Conservation (phyloP, 2,888 invertebrate genomes). For the Oxyteleia sp. region DNA sequence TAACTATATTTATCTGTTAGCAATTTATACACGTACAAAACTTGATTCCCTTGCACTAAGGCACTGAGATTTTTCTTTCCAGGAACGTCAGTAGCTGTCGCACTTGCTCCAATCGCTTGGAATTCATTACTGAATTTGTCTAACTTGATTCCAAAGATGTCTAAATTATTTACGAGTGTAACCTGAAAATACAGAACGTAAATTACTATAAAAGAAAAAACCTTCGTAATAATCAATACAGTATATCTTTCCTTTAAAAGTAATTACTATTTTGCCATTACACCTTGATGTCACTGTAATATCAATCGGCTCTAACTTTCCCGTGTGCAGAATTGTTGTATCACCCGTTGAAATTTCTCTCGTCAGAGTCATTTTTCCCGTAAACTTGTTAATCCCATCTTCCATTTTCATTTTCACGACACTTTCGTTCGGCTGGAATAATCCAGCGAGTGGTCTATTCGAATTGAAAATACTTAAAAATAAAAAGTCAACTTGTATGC, state of each 20-base stretch:
- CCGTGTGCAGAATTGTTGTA: slow-evolving; percentile 89
- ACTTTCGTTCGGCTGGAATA: slow-evolving; percentile 87
- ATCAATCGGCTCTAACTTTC: slow-evolving; percentile 92
- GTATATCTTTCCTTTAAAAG: neutral
- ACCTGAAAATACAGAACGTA: slow-evolving; percentile 4
- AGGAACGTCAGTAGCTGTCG: slow-evolving; percentile 92
- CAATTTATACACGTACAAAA: slow-evolving; percentile 89
- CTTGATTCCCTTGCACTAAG: slow-evolving; percentile 97
- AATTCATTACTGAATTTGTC: slow-evolving; percentile 93
- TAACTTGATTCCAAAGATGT: too few relatives aligned
- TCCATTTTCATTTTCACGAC: slow-evolving; percentile 91
- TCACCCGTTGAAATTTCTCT: slow-evolving; percentile 90
- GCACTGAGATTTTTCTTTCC: slow-evolving; percentile 93
- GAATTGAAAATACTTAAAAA: slow-evolving; percentile 88
- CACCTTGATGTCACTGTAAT: slow-evolving; percentile 93
- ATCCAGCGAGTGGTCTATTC: slow-evolving; percentile 88
- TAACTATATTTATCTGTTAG: slow-evolving; percentile 88
- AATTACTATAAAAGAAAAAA: slow-evolving; percentile 9
- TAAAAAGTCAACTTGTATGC: too few relatives aligned
- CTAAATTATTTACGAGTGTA: slow-evolving; percentile 15
- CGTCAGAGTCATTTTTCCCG: slow-evolving; percentile 91
- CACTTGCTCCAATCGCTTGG: slow-evolving; percentile 96
- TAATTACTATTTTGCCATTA: slow-evolving; percentile 94
- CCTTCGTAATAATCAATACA: slow-evolving; percentile 15
- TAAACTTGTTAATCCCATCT: slow-evolving; percentile 90